Evolutionary conservation across 2,797 vertebrate genomes (phyloP), one percentile per base, ranked within the genome.

Genomic region (Limnodromus scolopaceus): DNA sequence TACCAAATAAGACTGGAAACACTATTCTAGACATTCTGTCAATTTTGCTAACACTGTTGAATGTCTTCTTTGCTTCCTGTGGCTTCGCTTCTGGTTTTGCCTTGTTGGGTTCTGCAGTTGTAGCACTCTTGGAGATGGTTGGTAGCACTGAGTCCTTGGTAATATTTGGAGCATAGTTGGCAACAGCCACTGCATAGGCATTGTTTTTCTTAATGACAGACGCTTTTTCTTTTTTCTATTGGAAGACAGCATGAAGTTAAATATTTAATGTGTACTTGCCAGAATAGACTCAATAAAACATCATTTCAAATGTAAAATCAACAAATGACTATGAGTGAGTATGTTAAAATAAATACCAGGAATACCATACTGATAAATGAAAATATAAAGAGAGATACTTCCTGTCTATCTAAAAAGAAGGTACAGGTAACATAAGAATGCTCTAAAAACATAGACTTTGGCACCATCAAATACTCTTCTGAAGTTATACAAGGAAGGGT

Each of bases 1-100:
- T 98, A 94, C 99, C 99, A 94, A 99, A 99, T 96, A 99, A 99
- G 94, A 99, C 99, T 7, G 99, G 99, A 96, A 99, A 99, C 96
- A 99, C 98, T 99, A 99, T 99, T 98, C 99, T 98, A 93, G 99
- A 99, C 98, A 99, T 99, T 98, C 99, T 98, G 98, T 99, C 99
- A 80, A 99, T 99, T 99, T 99, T 99, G 98, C 99, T 99, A 87
- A 99, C 99, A 24, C 99, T 99, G 98, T 99, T 99, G 98, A 99
- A 99, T 22, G 99, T 99, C 98, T 99, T 99, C 99, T 99, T 99
- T 94, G 98, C 98, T 79, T 99, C 99, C 0, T 98, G 98, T 38
- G 98, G 98, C 96, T 99, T 99, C 2, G 97, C 97, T 70, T 98
- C 98, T 1, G 98, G 98, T 68, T 98, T 98, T 94, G 98, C 97